Base-by-base conservation (phyloP, 2,797 vertebrate genomes). In the Parambassis ranga region DNA sequence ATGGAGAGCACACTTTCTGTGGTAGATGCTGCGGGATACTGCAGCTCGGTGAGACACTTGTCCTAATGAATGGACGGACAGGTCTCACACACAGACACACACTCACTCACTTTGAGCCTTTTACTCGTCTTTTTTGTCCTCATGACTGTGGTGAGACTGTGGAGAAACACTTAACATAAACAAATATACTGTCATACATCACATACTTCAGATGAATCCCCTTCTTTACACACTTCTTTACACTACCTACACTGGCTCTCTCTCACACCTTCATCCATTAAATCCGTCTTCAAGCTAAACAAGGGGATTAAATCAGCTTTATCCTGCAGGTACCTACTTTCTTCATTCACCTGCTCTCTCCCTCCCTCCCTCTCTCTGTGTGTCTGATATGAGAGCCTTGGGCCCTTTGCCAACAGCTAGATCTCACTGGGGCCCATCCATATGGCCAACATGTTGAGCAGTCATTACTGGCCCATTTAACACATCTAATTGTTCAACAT, bases 401-500 rank as follows among this genome's bases (percentile, higher is more conserved):
- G 87, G 81, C 82, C 65, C 52, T 70, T 75, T 86, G 85, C 84
- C 87, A 89, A 59, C 79, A 66, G 49, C 79, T 35, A 50, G 71
- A 81, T 85, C 85, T 86, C 85, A 77, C 67, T 52, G 85, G 85
- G 69, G 46, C 75, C 66, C 57, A 71, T 90, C 86, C 78, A 85
- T 78, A 81, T 66, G 39, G 66, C 77, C 73, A 47, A 35, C 64
- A 71, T 86, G 86, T 83, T 85, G 69, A 49, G 65, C 66, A 78
- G 71, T 80, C 74, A 75, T 85, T 85, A 56, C 37, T 42, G 71
- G 73, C 62, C 73, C 81, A 73, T 89, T 88, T 89, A 88, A 81
- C 86, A 77, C 55, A 5, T 81, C 73, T 88, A 88, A 87, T 77
- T 83, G 86, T 85, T 82, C 64, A 81, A 80, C 71, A 65, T 86